Percentiles rank a stretch among this genome's conserved stretches.
Conservation (phyloP, 53 echinoderm and acorn worm species). For the Luidia sarsii region DNA sequence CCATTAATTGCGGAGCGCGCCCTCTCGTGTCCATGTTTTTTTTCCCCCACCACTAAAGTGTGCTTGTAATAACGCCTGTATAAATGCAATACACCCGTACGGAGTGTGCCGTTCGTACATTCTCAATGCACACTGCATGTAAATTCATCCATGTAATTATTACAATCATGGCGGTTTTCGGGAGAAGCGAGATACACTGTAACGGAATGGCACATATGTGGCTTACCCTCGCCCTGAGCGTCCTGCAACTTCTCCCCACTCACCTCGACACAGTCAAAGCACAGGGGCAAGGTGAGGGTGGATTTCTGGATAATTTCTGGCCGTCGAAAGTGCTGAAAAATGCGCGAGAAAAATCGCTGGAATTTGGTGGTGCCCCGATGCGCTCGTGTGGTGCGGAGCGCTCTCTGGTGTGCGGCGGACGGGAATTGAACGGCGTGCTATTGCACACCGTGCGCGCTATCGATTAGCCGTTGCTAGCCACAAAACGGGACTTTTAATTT, state of each 20-base stretch:
- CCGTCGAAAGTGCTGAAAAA: conserved; percentile 18
- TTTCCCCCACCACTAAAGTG: too few species aligned
- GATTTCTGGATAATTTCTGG: conserved; percentile 15
- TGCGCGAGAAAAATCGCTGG: conserved; percentile 6
- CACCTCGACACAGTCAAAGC: conserved; percentile 92
- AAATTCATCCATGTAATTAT: conserved; percentile 32
- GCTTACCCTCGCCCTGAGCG: conserved; percentile 91
- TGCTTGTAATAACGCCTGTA: too few species aligned
- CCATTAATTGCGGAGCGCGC: too few species aligned
- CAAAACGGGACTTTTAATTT: background rate
- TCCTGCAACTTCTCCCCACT: conserved; percentile 95
- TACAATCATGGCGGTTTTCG: conserved; percentile 92
- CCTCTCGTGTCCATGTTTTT: too few species aligned
- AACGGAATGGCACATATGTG: conserved; percentile 95
- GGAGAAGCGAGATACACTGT: conserved; percentile 77
- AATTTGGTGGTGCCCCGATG: too few species aligned
- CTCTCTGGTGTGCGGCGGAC: too few species aligned
- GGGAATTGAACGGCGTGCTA: too few species aligned
- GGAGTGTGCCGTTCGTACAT: too few species aligned
- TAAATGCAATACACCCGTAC: too few species aligned
- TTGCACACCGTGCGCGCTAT: conserved; percentile 1
- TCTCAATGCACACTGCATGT: too few species aligned
- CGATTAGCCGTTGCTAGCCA: conserved; percentile 36
- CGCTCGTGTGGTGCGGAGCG: too few species aligned
- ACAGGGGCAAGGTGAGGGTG: conserved; percentile 83